These are phyloP conservation scores for Hyppa rectilinea DNA, from an alignment of 2,888 invertebrate species.

Conservation along the genomic window DNA sequence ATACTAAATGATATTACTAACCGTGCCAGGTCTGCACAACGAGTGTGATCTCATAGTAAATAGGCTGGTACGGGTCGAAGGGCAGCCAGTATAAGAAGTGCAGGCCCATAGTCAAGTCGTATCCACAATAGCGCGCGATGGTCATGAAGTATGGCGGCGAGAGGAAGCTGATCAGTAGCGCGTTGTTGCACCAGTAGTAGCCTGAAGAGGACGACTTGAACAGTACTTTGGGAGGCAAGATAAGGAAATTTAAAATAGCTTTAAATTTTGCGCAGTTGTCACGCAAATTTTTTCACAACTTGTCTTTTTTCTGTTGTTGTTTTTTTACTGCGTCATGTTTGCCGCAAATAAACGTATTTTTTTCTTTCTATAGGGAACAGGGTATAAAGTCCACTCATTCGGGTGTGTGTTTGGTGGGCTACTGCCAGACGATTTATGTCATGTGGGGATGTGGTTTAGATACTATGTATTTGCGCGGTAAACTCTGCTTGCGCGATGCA, in stretches of 20 bases:
- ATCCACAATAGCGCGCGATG: constrained; percentile 62
- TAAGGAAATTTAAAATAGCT: not conserved
- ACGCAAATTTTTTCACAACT: too few relatives aligned
- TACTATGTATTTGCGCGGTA: too few relatives aligned
- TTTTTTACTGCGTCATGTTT: too few relatives aligned
- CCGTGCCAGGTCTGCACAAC: constrained; percentile 71
- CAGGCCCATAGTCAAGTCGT: constrained; percentile 61
- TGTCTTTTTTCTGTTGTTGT: too few relatives aligned
- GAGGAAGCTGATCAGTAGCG: constrained; percentile 66
- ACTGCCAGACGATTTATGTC: too few relatives aligned
- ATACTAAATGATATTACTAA: constrained; percentile 44
- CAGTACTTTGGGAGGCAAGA: not conserved
- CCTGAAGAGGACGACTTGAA: constrained; percentile 49
- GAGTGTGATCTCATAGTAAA: constrained; percentile 66
- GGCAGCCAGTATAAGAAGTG: constrained; percentile 74
- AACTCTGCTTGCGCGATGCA: too few relatives aligned
- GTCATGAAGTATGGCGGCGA: constrained; percentile 63
- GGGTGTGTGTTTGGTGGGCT: too few relatives aligned
- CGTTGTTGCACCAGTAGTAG: constrained; percentile 73
- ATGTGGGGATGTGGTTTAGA: too few relatives aligned
- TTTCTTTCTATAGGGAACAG: too few relatives aligned
- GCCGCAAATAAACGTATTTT: too few relatives aligned
- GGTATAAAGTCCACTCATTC: too few relatives aligned
- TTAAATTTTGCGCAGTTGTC: too few relatives aligned
- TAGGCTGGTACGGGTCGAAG: constrained; percentile 65